Evolutionary conservation across 2,113 vertebrate genomes (phyloP), one percentile per base, ranked within the genome.

Genomic region (Perca fluviatilis): DNA sequence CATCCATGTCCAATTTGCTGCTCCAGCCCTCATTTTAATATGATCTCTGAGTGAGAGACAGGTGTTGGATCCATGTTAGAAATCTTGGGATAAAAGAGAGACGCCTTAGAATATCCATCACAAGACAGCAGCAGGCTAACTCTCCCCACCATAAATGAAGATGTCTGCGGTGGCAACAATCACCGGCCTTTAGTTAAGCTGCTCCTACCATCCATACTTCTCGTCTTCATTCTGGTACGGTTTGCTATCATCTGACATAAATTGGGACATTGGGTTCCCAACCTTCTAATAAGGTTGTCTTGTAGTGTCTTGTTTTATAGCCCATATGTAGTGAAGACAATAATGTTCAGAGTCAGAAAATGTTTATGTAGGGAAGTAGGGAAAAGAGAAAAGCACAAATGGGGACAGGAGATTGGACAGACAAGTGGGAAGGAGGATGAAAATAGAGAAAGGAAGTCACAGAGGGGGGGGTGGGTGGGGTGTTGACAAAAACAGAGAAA

Each of bases 141-240:
- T 85, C 12, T 27, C 49, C 62, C 60, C 62, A 43, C 36, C 16
- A 21, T 30, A 80, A 73, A 89, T 86, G 51, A 84, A 90, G 78
- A 86, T 40, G 56, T 86, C 73, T 66, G 67, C 18, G 11, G 56
- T 83, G 72, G 49, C 63, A 85, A 88, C 73, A 19, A 53, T 77
- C 56, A 9, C 14, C 40, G 64, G 70, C 71, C 43, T 56, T 68
- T 51, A 10, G 54, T 82, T 36, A 64, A 77, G 43, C 67, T 47
- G 51, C 64, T 77, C 61, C 36, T 67, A 46, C 46, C 60, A 23
- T 68, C 50, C 12, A 8, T 43, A 56, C 19, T 0, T 46, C 50
- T 65, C 9, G 1, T 30, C 40, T 64, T 50, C 14, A 51, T 79
- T 73, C n/a, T 25, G 49, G 19, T 33, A 43, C n/a, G 5, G 33